phyloP scores from a whole-genome alignment of 2,797 vertebrate genomes.

The Borostomias antarcticus region DNA sequence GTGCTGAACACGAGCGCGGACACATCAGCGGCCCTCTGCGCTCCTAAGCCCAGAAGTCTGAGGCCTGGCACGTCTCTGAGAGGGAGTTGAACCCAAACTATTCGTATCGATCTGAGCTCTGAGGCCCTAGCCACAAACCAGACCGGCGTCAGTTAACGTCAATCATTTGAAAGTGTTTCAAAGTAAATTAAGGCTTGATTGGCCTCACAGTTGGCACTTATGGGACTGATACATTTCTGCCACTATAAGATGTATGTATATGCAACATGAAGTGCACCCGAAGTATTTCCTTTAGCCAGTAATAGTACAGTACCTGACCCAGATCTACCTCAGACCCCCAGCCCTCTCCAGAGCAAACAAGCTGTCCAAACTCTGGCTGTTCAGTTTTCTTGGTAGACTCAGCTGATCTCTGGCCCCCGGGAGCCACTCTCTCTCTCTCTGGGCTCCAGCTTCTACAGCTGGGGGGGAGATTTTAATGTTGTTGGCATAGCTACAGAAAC shows the following conservation, averaged over 20 bases:
- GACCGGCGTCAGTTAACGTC: neutral
- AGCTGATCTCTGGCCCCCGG: slow-evolving; percentile 65
- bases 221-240: neutral
- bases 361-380: slow-evolving; percentile 54
- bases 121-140: neutral
- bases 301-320: neutral
- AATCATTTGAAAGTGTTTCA: neutral
- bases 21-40: slow-evolving; percentile 53
- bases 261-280: no score
- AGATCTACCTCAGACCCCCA: slow-evolving; percentile 21
- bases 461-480: slow-evolving; percentile 71
- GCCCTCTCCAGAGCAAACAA: slow-evolving; percentile 64
- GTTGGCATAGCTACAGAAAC: slow-evolving; percentile 73
- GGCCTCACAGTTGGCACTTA: neutral
- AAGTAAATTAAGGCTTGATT: neutral
- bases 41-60: slow-evolving; percentile 24
- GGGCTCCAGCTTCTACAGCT: slow-evolving; percentile 74
- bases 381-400: slow-evolving; percentile 71
- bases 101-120: slow-evolving; percentile 19
- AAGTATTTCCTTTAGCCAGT: no score
- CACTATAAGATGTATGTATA: no score
- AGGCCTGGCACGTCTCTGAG: slow-evolving; percentile 47
- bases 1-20: slow-evolving; percentile 45
- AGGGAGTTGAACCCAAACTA: slow-evolving; percentile 40
- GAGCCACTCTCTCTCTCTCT: slow-evolving; percentile 54